Evolutionary conservation across 2,888 invertebrate genomes (phyloP).

Genomic region (Pherbina coryleti): DNA sequence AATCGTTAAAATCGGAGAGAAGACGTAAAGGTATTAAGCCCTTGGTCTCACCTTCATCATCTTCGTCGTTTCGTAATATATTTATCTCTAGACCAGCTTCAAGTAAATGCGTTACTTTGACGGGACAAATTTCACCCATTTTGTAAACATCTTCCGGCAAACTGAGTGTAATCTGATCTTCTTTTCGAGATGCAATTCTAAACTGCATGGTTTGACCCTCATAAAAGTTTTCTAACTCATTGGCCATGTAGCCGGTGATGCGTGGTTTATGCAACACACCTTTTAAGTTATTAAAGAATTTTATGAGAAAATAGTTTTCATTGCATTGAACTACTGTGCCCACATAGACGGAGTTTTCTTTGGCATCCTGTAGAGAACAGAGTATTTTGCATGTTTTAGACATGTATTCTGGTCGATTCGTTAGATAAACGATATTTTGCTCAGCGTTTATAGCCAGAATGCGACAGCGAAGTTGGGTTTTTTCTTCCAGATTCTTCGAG

Average conservation of each 20-base stretch:
- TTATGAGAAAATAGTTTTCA: conserved; percentile 58
- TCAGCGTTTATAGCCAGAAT: conserved; percentile 72
- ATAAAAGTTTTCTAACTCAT: conserved; percentile 53
- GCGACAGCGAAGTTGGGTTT: conserved; percentile 73
- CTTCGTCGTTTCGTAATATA: conserved; percentile 48
- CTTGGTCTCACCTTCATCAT: conserved; percentile 52
- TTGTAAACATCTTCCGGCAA: conserved; percentile 61
- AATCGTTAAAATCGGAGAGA: conserved; percentile 63
- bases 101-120: conserved; percentile 57
- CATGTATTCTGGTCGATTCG: conserved; percentile 77
- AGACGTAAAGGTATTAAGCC: conserved; percentile 68
- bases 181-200: conserved; percentile 55
- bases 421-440: conserved; percentile 73
- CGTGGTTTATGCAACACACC: conserved; percentile 65
- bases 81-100: conserved; percentile 68
- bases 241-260: conserved; percentile 47
- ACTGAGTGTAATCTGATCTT: conserved; percentile 59
- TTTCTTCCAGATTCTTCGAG: conserved; percentile 73
- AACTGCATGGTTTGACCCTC: conserved; percentile 66
- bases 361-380: conserved; percentile 70
- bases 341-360: conserved; percentile 68
- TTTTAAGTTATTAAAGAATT: conserved; percentile 68
- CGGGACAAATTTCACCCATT: conserved; percentile 63
- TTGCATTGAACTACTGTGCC: conserved; percentile 66
- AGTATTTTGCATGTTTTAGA: conserved; percentile 72